Evolutionary conservation across 2,888 invertebrate species (phyloP).

Genomic region (Conomelus anceps): DNA sequence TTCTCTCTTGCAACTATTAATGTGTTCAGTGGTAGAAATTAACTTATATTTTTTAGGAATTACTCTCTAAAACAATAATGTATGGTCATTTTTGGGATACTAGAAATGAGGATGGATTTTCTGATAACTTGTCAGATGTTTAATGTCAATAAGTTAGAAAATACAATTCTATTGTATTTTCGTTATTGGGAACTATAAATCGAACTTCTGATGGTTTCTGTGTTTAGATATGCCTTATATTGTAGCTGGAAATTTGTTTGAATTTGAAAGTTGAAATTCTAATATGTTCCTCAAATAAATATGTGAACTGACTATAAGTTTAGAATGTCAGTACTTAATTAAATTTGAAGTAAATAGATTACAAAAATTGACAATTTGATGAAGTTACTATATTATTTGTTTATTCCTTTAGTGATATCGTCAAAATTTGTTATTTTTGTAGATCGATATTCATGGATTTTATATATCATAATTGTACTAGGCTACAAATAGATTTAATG

Average conservation of each 20-base stretch:
- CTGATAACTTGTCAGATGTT: background rate
- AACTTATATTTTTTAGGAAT: background rate
- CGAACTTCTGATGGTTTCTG: background rate
- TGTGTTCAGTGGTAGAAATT: background rate
- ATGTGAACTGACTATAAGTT: background rate
- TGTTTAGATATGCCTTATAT: background rate
- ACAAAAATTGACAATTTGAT: background rate
- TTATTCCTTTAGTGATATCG: background rate
- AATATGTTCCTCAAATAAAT: background rate
- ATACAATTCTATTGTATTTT: background rate
- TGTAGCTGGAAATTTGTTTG: background rate
- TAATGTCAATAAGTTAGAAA: background rate
- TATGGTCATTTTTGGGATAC: background rate
- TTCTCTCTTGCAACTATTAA: background rate
- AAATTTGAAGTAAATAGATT: background rate
- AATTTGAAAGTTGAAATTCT: background rate
- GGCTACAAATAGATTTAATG: background rate
- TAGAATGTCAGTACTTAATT: background rate
- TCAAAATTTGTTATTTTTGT: background rate
- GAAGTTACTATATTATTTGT: background rate
- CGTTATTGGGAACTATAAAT: background rate
- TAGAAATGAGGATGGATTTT: background rate
- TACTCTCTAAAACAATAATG: background rate
- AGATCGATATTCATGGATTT: background rate
- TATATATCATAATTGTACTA: background rate